These are phyloP conservation scores for Coptodon bakossiorum DNA, from an alignment of 2,113 vertebrate species.

Conservation along the genomic window DNA sequence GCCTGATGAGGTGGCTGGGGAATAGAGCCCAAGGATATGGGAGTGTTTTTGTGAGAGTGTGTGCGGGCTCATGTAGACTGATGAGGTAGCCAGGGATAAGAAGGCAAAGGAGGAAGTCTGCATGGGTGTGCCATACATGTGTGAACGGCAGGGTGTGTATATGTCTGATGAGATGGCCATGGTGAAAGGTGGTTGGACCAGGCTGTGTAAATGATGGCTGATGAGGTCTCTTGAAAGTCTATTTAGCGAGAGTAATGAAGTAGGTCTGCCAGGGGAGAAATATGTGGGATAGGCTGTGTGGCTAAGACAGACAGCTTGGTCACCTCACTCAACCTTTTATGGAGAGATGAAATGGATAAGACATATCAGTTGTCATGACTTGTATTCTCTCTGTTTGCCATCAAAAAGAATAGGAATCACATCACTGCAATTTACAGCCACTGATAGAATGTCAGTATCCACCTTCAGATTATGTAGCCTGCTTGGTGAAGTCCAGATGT, in stretches of 20 bases:
- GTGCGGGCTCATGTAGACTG: slow-evolving; percentile 19
- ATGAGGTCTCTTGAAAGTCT: slow-evolving; percentile 62
- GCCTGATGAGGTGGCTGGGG: slow-evolving; percentile 56
- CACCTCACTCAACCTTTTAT: slow-evolving; percentile 47
- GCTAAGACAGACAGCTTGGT: slow-evolving; percentile 47
- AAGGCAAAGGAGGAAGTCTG: not conserved
- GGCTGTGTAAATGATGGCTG: slow-evolving; percentile 49
- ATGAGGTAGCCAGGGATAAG: slow-evolving; percentile 13
- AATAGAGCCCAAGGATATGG: slow-evolving; percentile 27
- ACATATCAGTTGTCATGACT: slow-evolving; percentile 34
- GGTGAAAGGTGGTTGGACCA: slow-evolving; percentile 48
- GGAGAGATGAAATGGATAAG: slow-evolving; percentile 16
- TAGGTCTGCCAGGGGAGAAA: slow-evolving; percentile 48
- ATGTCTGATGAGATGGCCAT: slow-evolving; percentile 34
- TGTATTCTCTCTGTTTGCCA: not conserved
- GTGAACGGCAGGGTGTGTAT: not conserved
- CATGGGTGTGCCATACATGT: not conserved
- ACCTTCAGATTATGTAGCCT: not conserved
- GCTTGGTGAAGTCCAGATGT: not conserved
- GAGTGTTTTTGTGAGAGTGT: not conserved
- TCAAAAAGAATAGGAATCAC: not conserved
- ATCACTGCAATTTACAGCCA: not conserved
- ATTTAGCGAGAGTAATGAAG: slow-evolving; percentile 66
- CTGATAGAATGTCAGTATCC: not conserved
- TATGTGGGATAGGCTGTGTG: slow-evolving; percentile 37